Conservation (phyloP, 2,113 vertebrate genomes). For the Halcyon malimbica region DNA sequence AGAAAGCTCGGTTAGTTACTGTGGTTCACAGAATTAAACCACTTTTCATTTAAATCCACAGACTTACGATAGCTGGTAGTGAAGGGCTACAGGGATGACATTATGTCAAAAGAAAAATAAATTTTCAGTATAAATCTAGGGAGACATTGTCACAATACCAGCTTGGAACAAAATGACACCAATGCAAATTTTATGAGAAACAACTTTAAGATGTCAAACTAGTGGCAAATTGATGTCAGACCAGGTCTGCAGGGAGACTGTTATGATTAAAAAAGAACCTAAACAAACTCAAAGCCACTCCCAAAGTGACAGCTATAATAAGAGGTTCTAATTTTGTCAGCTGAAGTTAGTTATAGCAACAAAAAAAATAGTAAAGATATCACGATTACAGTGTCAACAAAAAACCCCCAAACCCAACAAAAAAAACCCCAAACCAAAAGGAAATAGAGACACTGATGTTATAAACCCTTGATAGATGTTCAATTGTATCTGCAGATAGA, state of each 20-base stretch:
- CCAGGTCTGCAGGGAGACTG: constrained; percentile 43
- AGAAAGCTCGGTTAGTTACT: constrained; percentile 20
- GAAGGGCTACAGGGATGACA: constrained; percentile 34
- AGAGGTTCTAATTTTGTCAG: constrained; percentile 16
- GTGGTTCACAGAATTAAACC: constrained; percentile 7
- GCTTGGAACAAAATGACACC: constrained; percentile 64
- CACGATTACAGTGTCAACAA: neutral
- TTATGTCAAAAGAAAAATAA: constrained; percentile 61
- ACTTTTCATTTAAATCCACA: constrained; percentile 37
- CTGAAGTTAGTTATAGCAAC: neutral
- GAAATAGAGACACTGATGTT: neutral
- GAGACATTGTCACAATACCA: constrained; percentile 54
- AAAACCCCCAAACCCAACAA: neutral
- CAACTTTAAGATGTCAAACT: constrained; percentile 68
- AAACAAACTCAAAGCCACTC: constrained; percentile 48
- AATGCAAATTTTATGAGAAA: constrained; percentile 63
- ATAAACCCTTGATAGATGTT: neutral
- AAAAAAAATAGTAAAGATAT: neutral
- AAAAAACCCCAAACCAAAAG: neutral
- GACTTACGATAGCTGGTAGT: neutral
- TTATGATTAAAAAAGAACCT: constrained; percentile 30
- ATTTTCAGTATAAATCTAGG: constrained; percentile 55
- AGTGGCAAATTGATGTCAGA: constrained; percentile 64
- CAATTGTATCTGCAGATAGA: neutral
- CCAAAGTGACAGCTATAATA: neutral